phyloP scores from a whole-genome alignment of 2,888 invertebrate species.

The Lepidochitona cinerea region DNA sequence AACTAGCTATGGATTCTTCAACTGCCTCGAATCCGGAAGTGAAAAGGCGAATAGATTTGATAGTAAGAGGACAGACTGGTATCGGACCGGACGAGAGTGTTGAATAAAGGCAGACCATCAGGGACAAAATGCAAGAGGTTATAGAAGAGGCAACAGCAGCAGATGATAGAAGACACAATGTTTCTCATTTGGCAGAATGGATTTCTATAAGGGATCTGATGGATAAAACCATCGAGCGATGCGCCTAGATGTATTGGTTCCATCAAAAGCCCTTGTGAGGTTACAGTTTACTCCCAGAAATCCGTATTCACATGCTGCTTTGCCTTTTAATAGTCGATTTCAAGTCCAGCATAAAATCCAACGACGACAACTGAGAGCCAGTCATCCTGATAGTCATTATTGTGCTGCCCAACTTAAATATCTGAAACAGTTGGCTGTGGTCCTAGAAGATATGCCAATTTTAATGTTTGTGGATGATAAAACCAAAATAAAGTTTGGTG shows the following conservation, averaged over 20 bases:
- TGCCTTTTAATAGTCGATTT: background rate
- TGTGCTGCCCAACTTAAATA: background rate
- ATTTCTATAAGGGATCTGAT: constrained; percentile 3
- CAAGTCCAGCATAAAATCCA: constrained; percentile 2
- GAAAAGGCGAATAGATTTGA: background rate
- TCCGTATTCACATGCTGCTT: background rate
- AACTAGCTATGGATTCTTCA: background rate
- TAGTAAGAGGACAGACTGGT: background rate
- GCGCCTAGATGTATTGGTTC: background rate
- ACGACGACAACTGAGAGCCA: background rate
- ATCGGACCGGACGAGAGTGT: background rate
- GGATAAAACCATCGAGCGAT: background rate
- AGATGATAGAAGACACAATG: background rate
- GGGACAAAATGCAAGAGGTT: background rate
- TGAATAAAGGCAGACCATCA: background rate
- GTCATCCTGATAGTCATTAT: background rate
- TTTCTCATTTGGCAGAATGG: background rate
- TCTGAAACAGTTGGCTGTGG: background rate
- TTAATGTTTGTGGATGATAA: constrained; percentile 19
- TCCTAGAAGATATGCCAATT: background rate
- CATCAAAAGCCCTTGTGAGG: background rate
- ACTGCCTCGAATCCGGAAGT: background rate
- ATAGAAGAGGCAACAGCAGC: background rate
- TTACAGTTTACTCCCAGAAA: background rate
- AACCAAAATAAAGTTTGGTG: constrained; percentile 15